Percentiles rank a stretch among this genome's conserved stretches.
Evolutionary conservation across 2,113 vertebrate genomes (phyloP).

Genomic region (Camarhynchus parvulus): DNA sequence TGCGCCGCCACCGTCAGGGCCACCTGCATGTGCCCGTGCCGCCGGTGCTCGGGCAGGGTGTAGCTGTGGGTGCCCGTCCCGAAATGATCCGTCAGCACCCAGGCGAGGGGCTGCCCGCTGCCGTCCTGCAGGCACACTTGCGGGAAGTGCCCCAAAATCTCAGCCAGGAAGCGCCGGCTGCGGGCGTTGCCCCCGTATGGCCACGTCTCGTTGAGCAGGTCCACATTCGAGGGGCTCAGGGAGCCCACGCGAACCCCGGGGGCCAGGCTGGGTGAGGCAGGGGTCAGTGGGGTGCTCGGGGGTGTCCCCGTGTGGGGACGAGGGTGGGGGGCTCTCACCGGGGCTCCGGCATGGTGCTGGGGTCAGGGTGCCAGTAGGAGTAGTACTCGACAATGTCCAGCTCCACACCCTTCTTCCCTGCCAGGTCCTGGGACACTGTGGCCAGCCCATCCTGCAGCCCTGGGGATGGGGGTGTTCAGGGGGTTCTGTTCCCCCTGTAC

Average conservation of each 20-base stretch:
- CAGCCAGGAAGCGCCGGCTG: background rate
- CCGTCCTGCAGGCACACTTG: background rate
- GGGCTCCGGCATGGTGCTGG: background rate
- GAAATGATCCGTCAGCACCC: background rate
- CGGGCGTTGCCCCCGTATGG: background rate
- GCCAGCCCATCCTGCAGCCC: background rate
- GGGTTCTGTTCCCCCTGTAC: background rate
- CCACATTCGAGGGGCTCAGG: background rate
- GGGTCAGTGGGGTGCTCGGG: background rate
- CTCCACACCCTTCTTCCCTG: background rate
- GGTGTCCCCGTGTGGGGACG: rapidly evolving
- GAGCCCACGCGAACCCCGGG: background rate
- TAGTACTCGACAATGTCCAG: background rate
- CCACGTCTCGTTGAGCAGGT: slow-evolving; percentile 25
- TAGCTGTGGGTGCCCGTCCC: background rate
- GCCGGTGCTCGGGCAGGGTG: background rate
- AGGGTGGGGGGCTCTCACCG: background rate
- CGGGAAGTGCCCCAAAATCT: background rate
- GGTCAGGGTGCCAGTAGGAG: background rate
- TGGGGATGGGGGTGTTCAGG: background rate
- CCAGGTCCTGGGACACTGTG: background rate
- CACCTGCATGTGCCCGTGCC: background rate
- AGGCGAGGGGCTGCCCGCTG: background rate
- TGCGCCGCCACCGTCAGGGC: background rate
- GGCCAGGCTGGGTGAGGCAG: background rate